Evolutionary conservation across 2,797 vertebrate genomes (phyloP).

Genomic region (Helicolenus hilgendorfi): DNA sequence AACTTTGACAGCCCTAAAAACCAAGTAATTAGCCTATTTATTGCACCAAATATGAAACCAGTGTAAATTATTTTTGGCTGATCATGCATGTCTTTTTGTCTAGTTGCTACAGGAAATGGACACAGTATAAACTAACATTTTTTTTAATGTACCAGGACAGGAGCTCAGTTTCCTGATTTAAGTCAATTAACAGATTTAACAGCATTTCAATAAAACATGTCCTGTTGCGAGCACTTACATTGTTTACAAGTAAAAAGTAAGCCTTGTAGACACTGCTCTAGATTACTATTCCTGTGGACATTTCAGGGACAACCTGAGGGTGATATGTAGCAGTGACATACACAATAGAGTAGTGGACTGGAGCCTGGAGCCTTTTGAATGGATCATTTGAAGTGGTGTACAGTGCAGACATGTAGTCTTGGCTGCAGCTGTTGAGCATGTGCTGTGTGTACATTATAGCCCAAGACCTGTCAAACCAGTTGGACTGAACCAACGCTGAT

Average conservation of each 20-base stretch:
- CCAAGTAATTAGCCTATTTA: too few relatives aligned
- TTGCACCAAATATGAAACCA: too few relatives aligned
- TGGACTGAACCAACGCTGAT: slow-evolving; percentile 47
- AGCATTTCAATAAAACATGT: not conserved
- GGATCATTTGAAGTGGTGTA: not conserved
- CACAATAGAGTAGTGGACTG: not conserved
- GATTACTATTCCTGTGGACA: not conserved
- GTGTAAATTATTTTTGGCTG: too few relatives aligned
- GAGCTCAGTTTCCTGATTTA: not conserved
- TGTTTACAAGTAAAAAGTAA: not conserved
- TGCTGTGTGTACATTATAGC: slow-evolving; percentile 36
- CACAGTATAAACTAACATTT: too few relatives aligned
- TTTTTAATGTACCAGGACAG: too few relatives aligned
- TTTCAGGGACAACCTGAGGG: not conserved
- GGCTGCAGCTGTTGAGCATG: slow-evolving; percentile 45
- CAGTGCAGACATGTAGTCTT: not conserved
- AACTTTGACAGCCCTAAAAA: too few relatives aligned
- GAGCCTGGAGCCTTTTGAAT: not conserved
- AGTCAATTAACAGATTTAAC: not conserved
- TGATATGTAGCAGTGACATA: not conserved
- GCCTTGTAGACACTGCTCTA: not conserved
- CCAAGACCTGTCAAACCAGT: slow-evolving; percentile 72
- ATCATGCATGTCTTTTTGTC: too few relatives aligned
- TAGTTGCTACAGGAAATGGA: too few relatives aligned
- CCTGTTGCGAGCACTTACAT: not conserved